Base-by-base conservation (phyloP, 1,140 invertebrate genomes). In the Carcinoscorpius rotundicauda region DNA sequence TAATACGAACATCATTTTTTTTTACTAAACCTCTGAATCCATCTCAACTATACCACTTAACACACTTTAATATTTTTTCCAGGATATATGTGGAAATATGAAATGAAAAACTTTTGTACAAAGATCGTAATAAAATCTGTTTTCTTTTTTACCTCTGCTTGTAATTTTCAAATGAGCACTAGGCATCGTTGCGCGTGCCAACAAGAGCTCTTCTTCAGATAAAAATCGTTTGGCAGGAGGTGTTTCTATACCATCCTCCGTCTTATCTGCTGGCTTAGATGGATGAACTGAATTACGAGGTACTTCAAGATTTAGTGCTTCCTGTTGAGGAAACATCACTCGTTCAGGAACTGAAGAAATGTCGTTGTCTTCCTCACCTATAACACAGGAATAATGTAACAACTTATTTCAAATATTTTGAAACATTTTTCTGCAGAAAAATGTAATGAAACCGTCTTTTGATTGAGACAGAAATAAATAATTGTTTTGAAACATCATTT, bases 161-260 rank as follows among this genome's bases (percentile, higher is more conserved):
- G 87, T 86, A 70, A 95, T 92, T 79, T 91, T 94, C 69, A 95
- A 89, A 76, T 93, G 87, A 65, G 91, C 86, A 62, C 85, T 87
- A 60, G 80, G 80, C 52, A 82, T 77, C 0, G 69, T 69, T 1
- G 74, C 71, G 75, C 82, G 74, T 73, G 73, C 71, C 63, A 74
- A 67, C 5, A 77, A 60, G 57, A 76, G 66, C 57, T 79, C 76
- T 9, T 81, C 80, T 8, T 81, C 80, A 5, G 75, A 71, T 8
- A 75, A 71, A 11, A 76, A 70, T 29, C 79, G 69, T 71, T 81
- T 81, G n/a, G 75, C 64, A 6, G 78, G 73, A 48, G 75, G 73
- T 53, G 11, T 29, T 61, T 49, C 53, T 56, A 60, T 53, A 48
- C 61, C 57, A 49, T 62, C 49, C 49, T 62, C 51, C 11, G n/a